phyloP scores from a whole-genome alignment of 2,888 invertebrate genomes.

The Latrodectus hesperus region DNA sequence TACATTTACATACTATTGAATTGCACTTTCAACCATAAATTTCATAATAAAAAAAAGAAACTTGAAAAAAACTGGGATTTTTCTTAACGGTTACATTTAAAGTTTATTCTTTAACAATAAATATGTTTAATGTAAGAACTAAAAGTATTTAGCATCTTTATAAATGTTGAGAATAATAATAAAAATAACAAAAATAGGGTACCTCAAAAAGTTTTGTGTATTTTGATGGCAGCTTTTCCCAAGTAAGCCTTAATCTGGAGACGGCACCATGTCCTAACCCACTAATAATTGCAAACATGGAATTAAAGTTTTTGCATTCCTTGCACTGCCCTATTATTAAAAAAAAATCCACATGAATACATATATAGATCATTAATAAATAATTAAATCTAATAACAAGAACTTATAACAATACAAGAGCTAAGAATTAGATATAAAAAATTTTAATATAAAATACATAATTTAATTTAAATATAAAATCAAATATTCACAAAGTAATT shows the following conservation, averaged over 20 bases:
- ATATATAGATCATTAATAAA: background rate
- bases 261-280: conserved; percentile 98
- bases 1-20: too few species aligned
- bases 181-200: background rate
- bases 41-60: too few species aligned
- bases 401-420: too few species aligned
- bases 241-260: conserved; percentile 90
- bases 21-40: too few species aligned
- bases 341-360: background rate
- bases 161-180: background rate
- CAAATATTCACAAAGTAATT: background rate
- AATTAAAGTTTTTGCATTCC: conserved; percentile 99
- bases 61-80: too few species aligned
- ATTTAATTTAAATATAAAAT: background rate
- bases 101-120: too few species aligned
- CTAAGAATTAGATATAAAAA: too few species aligned
- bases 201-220: conserved; percentile 91
- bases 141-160: background rate
- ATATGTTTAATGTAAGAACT: too few species aligned
- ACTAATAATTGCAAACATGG: conserved; percentile 99
- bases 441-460: background rate
- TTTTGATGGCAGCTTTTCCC: conserved; percentile 98
- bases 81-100: too few species aligned
- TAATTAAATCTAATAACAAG: too few species aligned
- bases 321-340: conserved; percentile 87